Base-by-base conservation (phyloP, 2,113 vertebrate genomes). In the Actinemys pallida region DNA sequence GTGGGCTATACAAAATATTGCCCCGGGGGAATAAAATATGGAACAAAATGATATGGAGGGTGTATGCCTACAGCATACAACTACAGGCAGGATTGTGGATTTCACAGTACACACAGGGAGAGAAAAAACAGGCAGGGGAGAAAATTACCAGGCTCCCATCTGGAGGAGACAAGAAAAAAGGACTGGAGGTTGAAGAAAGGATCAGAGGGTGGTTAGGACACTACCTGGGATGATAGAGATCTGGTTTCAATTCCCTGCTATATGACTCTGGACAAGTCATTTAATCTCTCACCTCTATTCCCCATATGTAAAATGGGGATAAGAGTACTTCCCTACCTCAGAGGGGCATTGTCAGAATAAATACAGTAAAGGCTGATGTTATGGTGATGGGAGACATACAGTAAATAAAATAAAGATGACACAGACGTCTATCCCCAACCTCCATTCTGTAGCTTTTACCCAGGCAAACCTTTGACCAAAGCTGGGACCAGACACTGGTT, bases 121-220 rank as follows among this genome's bases (percentile, higher is more conserved):
- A 83, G 84, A 17, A 0, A 93, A 92, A 94, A 1, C 59, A 83
- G 13, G 31, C 62, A 17, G 62, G 11, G 27, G 57, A 31, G 8
- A 45, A 72, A 89, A 79, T 3, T 24, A 94, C 22, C 5, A 29
- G 54, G 69, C 59, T 56, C 3, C 83, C 17, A 39, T 57, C 17
- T 8, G 11, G 69, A 49, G 0, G 7, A 72, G 17, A 39, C 14
- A 39, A 39, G n/a, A 17, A 72, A 9, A 72, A 20, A 72, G 19
- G 19, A 22, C n/a, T 20, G n/a, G n/a, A 11, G 17, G 19, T 20
- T 72, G n/a, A 39, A 72, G 84, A 54, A 85, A 42, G 39, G 3
- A 0, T 0, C 0, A 39, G 1, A 0, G 6, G 11, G 75, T 81
- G 53, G 49, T 69, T 83, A 1, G 19, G 0, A 1, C 16, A n/a